Percentiles rank a stretch among this genome's conserved stretches.
These are phyloP conservation scores for Tenthredo amoena DNA, from an alignment of 2,888 invertebrate genomes.

Conservation along the genomic window DNA sequence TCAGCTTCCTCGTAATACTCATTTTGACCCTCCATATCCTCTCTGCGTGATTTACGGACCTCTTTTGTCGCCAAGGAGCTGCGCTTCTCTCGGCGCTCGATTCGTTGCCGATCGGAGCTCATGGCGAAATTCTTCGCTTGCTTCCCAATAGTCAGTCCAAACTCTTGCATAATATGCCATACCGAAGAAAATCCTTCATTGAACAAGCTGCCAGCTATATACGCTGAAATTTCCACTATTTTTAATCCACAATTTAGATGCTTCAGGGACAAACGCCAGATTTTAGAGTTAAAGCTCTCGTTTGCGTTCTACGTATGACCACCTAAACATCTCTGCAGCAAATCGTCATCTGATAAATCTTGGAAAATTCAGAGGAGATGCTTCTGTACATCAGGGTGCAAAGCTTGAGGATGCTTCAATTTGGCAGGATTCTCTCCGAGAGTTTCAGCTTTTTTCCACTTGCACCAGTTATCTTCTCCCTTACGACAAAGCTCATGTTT, in stretches of 20 bases:
- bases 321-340: constrained; percentile 43
- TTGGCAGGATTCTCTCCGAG: constrained; percentile 30
- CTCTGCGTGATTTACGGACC: neutral
- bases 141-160: constrained; percentile 43
- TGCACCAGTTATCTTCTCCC: constrained; percentile 62
- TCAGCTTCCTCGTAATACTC: neutral
- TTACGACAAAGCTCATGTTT: constrained; percentile 63
- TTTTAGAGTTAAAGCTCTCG: constrained; percentile 54
- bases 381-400: constrained; percentile 43
- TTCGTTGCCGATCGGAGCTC: constrained; percentile 25
- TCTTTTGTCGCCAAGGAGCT: too few relatives aligned
- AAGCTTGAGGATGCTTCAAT: constrained; percentile 31
- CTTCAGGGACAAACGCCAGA: constrained; percentile 55
- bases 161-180: constrained; percentile 46
- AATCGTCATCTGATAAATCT: constrained; percentile 30
- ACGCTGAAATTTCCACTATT: constrained; percentile 54
- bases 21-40: neutral
- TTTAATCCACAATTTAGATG: constrained; percentile 47
- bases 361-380: constrained; percentile 11
- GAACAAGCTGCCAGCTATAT: constrained; percentile 21
- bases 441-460: constrained; percentile 59
- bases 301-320: constrained; percentile 54
- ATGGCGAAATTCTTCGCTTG: constrained; percentile 34
- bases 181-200: constrained; percentile 37
- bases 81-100: neutral